Evolutionary conservation across 1,140 invertebrate species (phyloP).

Genomic region (Penaeus chinensis): DNA sequence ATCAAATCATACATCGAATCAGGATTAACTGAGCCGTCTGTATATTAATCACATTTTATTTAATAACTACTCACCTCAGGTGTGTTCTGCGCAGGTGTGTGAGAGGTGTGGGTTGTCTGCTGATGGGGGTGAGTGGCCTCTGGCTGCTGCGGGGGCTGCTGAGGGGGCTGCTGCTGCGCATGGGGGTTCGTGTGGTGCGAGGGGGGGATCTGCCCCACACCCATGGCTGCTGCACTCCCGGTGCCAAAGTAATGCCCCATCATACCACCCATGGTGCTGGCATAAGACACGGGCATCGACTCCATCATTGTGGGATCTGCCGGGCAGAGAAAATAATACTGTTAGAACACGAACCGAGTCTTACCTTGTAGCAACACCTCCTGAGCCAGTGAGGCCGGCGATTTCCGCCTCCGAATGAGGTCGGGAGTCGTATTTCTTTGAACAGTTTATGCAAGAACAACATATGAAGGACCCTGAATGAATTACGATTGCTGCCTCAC

Average conservation of each 20-base stretch:
- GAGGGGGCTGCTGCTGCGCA: constrained; percentile 35
- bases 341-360: not conserved
- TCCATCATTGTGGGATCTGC: constrained; percentile 58
- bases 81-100: constrained; percentile 48
- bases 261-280: constrained; percentile 56
- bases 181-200: constrained; percentile 45
- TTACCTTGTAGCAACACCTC: no score
- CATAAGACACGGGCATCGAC: constrained; percentile 57
- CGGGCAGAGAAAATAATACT: constrained; percentile 19
- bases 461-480: no score
- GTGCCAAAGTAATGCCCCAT: constrained; percentile 54
- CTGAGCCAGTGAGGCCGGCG: no score
- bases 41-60: no score
- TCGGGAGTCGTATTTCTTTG: no score
- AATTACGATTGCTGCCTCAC: no score
- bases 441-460: no score
- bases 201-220: constrained; percentile 42
- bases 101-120: constrained; percentile 44
- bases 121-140: constrained; percentile 39
- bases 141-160: constrained; percentile 38
- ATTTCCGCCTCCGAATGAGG: no score
- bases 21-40: no score
- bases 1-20: no score
- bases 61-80: constrained; percentile 28
- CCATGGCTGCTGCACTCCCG: constrained; percentile 40